A percentile compares a stretch with the other conserved stretches of the same genome.
These are phyloP conservation scores for Pteronotus mesoamericanus DNA, from an alignment of 2,797 vertebrate genomes.

Conservation along the genomic window DNA sequence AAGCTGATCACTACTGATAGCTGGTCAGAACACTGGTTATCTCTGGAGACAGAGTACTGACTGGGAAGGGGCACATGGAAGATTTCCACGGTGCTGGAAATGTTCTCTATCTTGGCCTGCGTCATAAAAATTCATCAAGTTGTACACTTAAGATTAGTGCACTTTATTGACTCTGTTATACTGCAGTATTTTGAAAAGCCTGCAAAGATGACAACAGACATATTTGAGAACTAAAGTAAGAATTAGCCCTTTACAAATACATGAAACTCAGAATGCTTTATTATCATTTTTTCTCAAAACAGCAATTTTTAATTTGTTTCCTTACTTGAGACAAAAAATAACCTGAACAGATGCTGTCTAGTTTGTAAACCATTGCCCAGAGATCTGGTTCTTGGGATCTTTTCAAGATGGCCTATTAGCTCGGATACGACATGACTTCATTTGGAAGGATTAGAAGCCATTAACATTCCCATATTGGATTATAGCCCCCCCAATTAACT, in stretches of 20 bases:
- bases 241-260: neutral
- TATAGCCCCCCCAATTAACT: slow-evolving; percentile 63
- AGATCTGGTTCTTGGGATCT: slow-evolving; percentile 44
- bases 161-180: slow-evolving; percentile 5
- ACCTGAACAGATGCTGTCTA: neutral
- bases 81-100: neutral
- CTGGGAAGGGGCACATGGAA: neutral
- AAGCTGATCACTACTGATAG: neutral
- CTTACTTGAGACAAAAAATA: slow-evolving; percentile 43
- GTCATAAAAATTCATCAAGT: slow-evolving; percentile 26
- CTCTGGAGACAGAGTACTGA: neutral
- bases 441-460: slow-evolving; percentile 65
- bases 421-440: slow-evolving; percentile 52
- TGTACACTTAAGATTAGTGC: neutral
- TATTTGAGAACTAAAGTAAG: slow-evolving; percentile 26
- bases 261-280: neutral
- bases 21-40: neutral
- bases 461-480: slow-evolving; percentile 66
- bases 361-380: slow-evolving; percentile 34
- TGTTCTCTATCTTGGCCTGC: neutral
- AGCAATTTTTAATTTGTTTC: slow-evolving; percentile 15
- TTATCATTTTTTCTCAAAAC: slow-evolving; percentile 1
- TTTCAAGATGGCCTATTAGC: slow-evolving; percentile 62
- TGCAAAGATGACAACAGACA: neutral
- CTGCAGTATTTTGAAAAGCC: neutral